phyloP scores from a whole-genome alignment of 2,113 vertebrate genomes.

The Alethe castanea region DNA sequence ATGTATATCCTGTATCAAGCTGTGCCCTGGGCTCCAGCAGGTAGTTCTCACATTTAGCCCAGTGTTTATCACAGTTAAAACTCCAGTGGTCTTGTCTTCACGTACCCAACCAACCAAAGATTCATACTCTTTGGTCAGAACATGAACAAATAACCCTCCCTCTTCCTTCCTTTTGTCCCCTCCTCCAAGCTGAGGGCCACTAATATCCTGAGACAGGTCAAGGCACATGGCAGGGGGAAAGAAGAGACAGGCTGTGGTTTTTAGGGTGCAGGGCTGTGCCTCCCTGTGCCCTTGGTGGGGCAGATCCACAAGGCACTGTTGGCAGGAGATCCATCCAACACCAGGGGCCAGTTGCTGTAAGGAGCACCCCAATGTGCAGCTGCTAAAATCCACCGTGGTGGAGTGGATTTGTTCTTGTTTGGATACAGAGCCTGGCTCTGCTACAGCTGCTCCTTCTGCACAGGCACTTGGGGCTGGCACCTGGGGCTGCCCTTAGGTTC shows the following conservation, averaged over 20 bases:
- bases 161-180: neutral
- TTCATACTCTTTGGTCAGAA: neutral
- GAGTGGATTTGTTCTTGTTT: neutral
- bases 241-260: neutral
- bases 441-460: neutral
- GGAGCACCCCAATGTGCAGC: neutral
- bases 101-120: neutral
- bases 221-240: neutral
- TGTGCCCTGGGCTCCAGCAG: neutral
- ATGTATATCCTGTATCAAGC: neutral
- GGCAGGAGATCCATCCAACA: neutral
- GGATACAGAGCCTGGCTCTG: neutral
- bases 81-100: neutral
- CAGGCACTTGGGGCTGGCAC: neutral
- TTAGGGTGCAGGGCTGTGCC: neutral
- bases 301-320: neutral
- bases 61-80: neutral
- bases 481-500: neutral
- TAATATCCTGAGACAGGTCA: neutral
- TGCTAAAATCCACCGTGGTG: fast-evolving
- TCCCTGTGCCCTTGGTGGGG: neutral
- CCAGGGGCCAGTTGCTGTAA: neutral
- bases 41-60: neutral
- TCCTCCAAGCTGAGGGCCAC: neutral
- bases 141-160: neutral